These are phyloP conservation scores for Callimorpha dominula DNA, from an alignment of 2,888 invertebrate genomes.

Conservation along the genomic window DNA sequence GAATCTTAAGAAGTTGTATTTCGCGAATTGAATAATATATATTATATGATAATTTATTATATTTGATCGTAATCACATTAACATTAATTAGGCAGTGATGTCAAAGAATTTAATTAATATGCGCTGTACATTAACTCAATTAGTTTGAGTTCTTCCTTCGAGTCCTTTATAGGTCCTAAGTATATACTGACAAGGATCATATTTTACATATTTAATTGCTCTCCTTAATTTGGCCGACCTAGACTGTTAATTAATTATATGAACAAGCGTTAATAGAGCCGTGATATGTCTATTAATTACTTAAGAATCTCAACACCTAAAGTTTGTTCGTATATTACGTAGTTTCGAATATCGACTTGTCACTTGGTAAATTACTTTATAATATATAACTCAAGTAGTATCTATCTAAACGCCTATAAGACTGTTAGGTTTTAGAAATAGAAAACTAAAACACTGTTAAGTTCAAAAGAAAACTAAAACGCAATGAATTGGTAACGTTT, in stretches of 20 bases:
- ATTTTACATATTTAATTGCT: slow-evolving; percentile 73
- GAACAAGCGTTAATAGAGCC: slow-evolving; percentile 72
- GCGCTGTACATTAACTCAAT: slow-evolving; percentile 26
- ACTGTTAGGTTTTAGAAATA: too few species aligned
- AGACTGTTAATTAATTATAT: slow-evolving; percentile 57
- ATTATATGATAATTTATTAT: slow-evolving; percentile 32
- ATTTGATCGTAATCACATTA: slow-evolving; percentile 19
- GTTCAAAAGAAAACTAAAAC: too few species aligned
- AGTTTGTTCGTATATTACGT: too few species aligned
- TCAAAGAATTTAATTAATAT: slow-evolving; percentile 31
- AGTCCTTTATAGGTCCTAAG: slow-evolving; percentile 46
- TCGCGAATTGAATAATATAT: slow-evolving; percentile 28
- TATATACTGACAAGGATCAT: slow-evolving; percentile 62
- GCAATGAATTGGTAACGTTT: too few species aligned
- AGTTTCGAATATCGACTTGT: too few species aligned
- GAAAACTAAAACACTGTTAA: too few species aligned
- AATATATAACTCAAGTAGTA: not conserved
- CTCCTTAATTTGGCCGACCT: slow-evolving; percentile 54
- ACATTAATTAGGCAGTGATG: slow-evolving; percentile 19
- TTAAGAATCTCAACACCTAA: slow-evolving; percentile 39
- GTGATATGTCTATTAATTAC: slow-evolving; percentile 60
- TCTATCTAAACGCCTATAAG: too few species aligned
- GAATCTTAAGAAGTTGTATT: not conserved
- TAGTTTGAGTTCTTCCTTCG: too few species aligned
- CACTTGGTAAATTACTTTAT: too few species aligned